These are phyloP conservation scores for Siniperca obscura DNA, from an alignment of 2,797 vertebrate genomes.

Conservation along the genomic window DNA sequence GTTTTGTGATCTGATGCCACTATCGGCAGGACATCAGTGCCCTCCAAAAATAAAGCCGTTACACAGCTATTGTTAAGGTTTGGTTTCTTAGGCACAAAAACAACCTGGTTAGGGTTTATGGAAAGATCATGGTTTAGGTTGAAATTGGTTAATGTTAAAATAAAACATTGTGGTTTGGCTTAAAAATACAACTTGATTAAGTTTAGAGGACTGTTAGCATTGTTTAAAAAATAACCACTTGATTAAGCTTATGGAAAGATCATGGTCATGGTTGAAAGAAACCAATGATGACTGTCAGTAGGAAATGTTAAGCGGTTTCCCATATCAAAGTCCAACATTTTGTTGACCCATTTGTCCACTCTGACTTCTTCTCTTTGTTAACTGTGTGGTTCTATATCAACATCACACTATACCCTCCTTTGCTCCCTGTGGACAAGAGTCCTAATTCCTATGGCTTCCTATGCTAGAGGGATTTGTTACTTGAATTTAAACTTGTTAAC, in stretches of 20 bases:
- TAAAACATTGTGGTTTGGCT: not conserved
- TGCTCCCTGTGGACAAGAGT: not conserved
- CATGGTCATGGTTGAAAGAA: not conserved
- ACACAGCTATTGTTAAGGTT: not conserved
- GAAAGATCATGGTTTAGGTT: too few species aligned
- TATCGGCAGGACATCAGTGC: not conserved
- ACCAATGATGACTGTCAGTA: not conserved
- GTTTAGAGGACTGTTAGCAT: not conserved
- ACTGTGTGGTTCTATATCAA: constrained; percentile 6
- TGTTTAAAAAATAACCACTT: not conserved
- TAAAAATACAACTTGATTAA: not conserved
- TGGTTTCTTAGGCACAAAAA: not conserved
- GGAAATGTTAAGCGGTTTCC: too few species aligned
- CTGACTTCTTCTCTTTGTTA: not conserved
- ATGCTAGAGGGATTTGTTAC: constrained; percentile 19
- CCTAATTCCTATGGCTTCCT: constrained; percentile 11
- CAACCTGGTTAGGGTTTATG: too few species aligned
- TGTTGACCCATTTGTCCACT: constrained; percentile 6
- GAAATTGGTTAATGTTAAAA: too few species aligned
- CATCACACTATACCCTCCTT: not conserved
- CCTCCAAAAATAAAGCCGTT: not conserved
- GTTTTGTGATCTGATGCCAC: not conserved
- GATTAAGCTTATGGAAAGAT: not conserved
- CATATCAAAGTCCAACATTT: constrained; percentile 2
- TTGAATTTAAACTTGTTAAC: constrained; percentile 1